Percentiles rank a stretch among this genome's conserved stretches.
These are phyloP conservation scores for Ormyrus labotus DNA, from an alignment of 2,888 invertebrate species.

Conservation along the genomic window DNA sequence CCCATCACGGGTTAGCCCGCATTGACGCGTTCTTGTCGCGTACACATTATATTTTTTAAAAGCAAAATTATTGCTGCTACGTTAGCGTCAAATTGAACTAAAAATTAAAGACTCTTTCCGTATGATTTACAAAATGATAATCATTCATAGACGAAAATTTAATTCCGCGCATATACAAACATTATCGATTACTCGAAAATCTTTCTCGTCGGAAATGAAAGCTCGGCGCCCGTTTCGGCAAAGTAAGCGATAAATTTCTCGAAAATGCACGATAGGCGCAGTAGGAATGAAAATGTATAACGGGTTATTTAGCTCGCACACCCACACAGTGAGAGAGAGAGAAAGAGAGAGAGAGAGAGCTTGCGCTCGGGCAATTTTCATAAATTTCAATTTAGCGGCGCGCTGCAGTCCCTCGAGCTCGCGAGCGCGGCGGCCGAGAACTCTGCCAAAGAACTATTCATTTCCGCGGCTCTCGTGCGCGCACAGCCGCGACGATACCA, in stretches of 20 bases:
- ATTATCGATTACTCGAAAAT: not conserved
- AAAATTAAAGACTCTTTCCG: too few species aligned
- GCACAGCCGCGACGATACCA: constrained; percentile 9
- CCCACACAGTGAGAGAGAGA: not conserved
- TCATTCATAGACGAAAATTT: not conserved
- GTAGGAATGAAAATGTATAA: not conserved
- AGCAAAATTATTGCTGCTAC: too few species aligned
- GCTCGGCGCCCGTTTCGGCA: not conserved
- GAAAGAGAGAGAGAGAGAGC: too few species aligned
- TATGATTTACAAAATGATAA: too few species aligned
- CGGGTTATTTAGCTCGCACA: not conserved
- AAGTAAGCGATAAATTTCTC: not conserved
- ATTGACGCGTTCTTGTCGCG: too few species aligned
- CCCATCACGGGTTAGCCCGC: too few species aligned
- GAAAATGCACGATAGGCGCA: not conserved
- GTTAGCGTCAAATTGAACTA: too few species aligned
- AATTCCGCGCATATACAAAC: not conserved
- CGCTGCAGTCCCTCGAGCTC: too few species aligned
- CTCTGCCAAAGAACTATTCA: constrained; percentile 15
- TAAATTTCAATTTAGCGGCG: constrained; percentile 31
- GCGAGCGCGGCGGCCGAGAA: not conserved
- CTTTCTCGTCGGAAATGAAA: not conserved
- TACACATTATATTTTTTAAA: too few species aligned
- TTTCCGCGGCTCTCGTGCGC: not conserved
- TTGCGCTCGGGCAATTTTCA: constrained; percentile 9